phyloP scores from a whole-genome alignment of 2,113 vertebrate genomes.

The Athene cunicularia region DNA sequence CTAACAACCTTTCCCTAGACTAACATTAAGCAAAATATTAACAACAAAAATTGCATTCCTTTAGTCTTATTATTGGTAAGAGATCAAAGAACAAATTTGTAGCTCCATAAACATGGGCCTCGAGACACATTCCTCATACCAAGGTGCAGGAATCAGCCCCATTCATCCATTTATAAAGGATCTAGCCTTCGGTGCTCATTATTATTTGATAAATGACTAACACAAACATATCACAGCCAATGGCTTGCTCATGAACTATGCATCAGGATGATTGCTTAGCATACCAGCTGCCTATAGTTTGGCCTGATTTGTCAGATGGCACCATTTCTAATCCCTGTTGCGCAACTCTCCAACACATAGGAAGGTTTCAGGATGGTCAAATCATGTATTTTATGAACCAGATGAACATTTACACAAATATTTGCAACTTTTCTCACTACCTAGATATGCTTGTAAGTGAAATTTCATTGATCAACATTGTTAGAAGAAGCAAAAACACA shows the following conservation, averaged over 20 bases:
- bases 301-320: background rate
- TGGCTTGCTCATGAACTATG: background rate
- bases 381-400: background rate
- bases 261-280: background rate
- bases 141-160: background rate
- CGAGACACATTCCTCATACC: background rate
- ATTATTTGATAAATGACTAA: slow-evolving; percentile 10
- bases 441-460: background rate
- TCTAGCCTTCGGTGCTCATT: background rate
- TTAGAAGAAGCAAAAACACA: background rate
- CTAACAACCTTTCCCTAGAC: background rate
- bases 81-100: slow-evolving; percentile 45
- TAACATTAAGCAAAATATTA: background rate
- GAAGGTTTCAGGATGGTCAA: background rate
- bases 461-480: background rate
- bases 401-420: background rate
- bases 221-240: background rate
- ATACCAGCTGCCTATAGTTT: background rate
- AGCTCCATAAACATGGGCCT: slow-evolving; percentile 3
- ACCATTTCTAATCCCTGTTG: background rate
- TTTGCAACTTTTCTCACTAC: background rate
- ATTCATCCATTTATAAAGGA: background rate
- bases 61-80: slow-evolving; percentile 12
- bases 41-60: slow-evolving; percentile 38
- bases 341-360: background rate